Conservation (phyloP, 2,797 vertebrate genomes). For the Gadopsis marmoratus region DNA sequence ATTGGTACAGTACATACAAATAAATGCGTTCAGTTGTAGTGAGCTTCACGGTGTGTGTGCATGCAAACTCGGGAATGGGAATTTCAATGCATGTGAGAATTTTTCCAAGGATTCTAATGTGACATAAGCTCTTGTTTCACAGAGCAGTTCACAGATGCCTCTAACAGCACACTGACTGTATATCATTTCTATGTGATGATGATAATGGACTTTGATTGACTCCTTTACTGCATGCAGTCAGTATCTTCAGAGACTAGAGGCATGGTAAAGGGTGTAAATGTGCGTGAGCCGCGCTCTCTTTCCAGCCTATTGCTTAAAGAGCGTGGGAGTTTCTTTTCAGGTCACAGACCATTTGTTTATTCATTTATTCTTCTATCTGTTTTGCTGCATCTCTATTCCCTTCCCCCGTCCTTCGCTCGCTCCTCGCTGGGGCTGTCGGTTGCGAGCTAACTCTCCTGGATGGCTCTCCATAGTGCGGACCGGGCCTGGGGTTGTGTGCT, state of each 20-base stretch:
- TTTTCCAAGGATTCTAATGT: slow-evolving; percentile 1
- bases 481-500: slow-evolving; percentile 57
- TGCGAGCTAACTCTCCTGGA: slow-evolving; percentile 39
- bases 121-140: slow-evolving; percentile 6
- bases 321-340: slow-evolving; percentile 42
- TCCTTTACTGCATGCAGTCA: slow-evolving; percentile 14
- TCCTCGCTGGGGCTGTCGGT: slow-evolving; percentile 23
- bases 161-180: slow-evolving; percentile 5
- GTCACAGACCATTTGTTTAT: slow-evolving; percentile 46
- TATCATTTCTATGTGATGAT: slow-evolving; percentile 24
- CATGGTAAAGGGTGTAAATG: slow-evolving; percentile 5
- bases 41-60: neutral
- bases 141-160: slow-evolving; percentile 1
- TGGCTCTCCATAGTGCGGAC: slow-evolving; percentile 37
- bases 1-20: neutral
- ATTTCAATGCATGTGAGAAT: slow-evolving; percentile 18
- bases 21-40: neutral
- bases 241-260: slow-evolving; percentile 14
- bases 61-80: slow-evolving; percentile 4
- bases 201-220: slow-evolving; percentile 19
- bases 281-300: neutral
- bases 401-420: neutral
- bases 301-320: slow-evolving; percentile 22
- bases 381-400: slow-evolving; percentile 26
- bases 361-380: slow-evolving; percentile 47